Evolutionary conservation across 2,888 invertebrate genomes (phyloP), one percentile per base, ranked within the genome.

Genomic region (Unio pictorum): DNA sequence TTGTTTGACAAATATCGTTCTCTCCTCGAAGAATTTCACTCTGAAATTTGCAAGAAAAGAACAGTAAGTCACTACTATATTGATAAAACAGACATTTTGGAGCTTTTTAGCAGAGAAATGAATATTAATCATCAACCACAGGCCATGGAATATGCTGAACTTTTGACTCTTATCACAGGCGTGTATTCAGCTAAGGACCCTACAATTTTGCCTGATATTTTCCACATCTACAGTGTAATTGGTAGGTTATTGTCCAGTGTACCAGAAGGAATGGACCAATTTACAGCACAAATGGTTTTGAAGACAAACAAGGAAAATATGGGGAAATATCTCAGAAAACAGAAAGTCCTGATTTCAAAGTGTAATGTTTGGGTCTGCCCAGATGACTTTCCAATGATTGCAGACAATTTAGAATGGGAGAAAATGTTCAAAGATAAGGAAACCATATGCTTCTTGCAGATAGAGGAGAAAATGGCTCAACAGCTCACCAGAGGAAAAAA

Each of bases 321-420:
- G 28, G 68, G 60, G 66, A 70, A 64, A 34, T 69, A 67, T 57
- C 58, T 77, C 7, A 67, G 70, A 45, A 77, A 69, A 55, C 69
- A 72, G 60, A 77, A 77, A 70, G 78, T 88, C 26, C 77, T 89
- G 28, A 85, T 86, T 20, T 83, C 85, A 8, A 87, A 83, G 69
- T 68, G 69, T 17, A 76, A 79, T 15, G 58, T 72, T 23, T 88
- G 86, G 87, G 85, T 87, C 18, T 75, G 80, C 23, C 68, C 85
- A n/a, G 76, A 73, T 7, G 83, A 86, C n/a, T 68, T 74, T 7
- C 88, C 88, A n/a, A 75, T 89, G 81, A 80, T 88, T 62, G 80
- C 84, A 17, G 88, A 89, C 69, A 83, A 84, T 64, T 68, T 68
- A 1, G 84, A 85, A 61, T 72, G 82, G 66, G 85, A 85, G 69